Conservation (phyloP, 2,888 invertebrate genomes). For the Orchestes rusci region DNA sequence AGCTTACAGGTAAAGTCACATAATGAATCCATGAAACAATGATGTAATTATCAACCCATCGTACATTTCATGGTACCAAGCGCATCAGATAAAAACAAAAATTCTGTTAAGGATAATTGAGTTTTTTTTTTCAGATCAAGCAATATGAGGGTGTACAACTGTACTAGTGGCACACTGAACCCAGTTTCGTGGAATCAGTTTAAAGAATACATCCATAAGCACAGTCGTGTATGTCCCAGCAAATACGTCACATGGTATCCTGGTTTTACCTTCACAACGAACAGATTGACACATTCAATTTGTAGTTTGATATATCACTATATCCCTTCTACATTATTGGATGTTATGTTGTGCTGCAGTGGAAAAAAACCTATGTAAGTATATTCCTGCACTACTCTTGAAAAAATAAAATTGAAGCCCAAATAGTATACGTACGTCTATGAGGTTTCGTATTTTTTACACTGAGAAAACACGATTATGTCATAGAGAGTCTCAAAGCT, state of each 20-base stretch:
- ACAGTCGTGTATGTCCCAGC: constrained; percentile 72
- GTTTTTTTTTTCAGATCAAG: constrained; percentile 43
- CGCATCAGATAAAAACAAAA: too few relatives aligned
- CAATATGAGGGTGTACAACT: constrained; percentile 75
- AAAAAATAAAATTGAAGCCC: too few relatives aligned
- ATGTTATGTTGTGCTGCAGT: constrained; percentile 61
- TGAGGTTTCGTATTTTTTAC: too few relatives aligned
- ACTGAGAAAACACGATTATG: too few relatives aligned
- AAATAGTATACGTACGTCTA: too few relatives aligned
- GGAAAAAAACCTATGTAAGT: constrained; percentile 81
- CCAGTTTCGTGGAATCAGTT: constrained; percentile 81
- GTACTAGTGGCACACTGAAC: constrained; percentile 81
- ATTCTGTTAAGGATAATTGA: too few relatives aligned
- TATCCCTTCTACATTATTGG: constrained; percentile 77
- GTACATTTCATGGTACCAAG: too few relatives aligned
- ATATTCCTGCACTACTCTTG: too few relatives aligned
- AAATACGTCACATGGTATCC: constrained; percentile 85
- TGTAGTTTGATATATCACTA: constrained; percentile 73
- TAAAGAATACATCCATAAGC: constrained; percentile 62
- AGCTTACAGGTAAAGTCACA: constrained; percentile 37
- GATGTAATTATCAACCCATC: too few relatives aligned
- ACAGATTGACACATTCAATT: constrained; percentile 63
- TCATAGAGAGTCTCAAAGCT: too few relatives aligned
- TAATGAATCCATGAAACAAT: too few relatives aligned
- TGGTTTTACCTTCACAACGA: constrained; percentile 67